Evolutionary conservation across 2,113 vertebrate genomes (phyloP), one percentile per base, ranked within the genome.

Genomic region (Tragulus kanchil): DNA sequence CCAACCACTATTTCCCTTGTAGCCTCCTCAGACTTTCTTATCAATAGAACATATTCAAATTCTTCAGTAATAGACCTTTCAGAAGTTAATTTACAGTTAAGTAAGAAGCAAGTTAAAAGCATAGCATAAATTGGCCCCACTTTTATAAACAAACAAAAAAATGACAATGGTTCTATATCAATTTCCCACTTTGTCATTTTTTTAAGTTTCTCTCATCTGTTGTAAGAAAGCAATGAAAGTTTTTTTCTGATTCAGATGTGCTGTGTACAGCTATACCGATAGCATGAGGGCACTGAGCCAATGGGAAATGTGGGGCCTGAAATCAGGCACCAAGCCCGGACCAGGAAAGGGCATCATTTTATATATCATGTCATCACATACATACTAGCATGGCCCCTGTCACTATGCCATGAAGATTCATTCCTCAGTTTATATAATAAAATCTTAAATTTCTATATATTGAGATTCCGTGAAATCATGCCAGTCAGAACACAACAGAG

Each of bases 111-210:
- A 85, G 54, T 71, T 77, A 86, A 89, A 93, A 94, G 28, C 36
- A 92, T 8, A 94, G 31, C 54, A 87, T 48, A 78, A 95, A 81
- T 0, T 25, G 15, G 94, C n/a, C 2, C 42, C 31, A 85, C 21
- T 96, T 89, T 93, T 81, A 95, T 75, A 89, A 83, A 56, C 31
- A 89, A 26, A 77, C 48, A 93, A 83, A 78, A 82, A 96, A 42
- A 62, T 84, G 64, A 79, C 26, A 25, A 65, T 77, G 7, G 15
- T 14, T 14, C 71, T 54, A 28, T 3, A 58, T 89, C 45, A 93
- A 85, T 78, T 84, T 71, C 25, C 75, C 83, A 92, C 26, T 92
- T 75, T 28, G 28, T 85, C 45, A 71, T 92, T 90, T 89, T 84
- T 16, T 87, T 17, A 85, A 56, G 19, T 78, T 82, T 94, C 36